Conservation (phyloP, 2,113 vertebrate genomes). For the Odocoileus hemionus region DNA sequence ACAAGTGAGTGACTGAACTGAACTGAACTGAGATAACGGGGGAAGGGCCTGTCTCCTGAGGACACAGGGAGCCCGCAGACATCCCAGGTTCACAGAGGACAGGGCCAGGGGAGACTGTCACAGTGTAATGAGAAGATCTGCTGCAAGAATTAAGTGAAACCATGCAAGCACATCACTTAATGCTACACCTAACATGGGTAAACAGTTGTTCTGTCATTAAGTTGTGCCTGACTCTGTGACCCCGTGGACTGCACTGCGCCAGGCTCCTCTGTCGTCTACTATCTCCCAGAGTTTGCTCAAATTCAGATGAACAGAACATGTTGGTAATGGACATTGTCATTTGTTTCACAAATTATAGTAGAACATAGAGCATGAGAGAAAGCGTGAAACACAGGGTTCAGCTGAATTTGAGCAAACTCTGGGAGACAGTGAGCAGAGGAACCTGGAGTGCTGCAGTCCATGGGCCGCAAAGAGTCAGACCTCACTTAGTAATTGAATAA, state of each 20-base stretch:
- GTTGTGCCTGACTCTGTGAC: background rate
- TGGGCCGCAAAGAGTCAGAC: background rate
- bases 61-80: rapidly evolving
- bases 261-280: background rate
- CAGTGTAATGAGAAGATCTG: background rate
- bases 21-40: background rate
- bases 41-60: background rate
- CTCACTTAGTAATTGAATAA: background rate
- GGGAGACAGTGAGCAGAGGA: background rate
- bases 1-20: background rate
- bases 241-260: rapidly evolving
- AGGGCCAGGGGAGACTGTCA: background rate
- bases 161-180: background rate
- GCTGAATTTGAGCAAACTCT: background rate
- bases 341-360: background rate
- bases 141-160: background rate
- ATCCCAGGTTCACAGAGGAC: background rate
- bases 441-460: background rate
- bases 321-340: background rate
- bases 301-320: background rate
- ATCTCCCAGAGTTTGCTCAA: background rate
- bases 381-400: background rate
- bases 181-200: background rate
- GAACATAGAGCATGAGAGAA: background rate
- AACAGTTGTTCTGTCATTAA: background rate